Evolutionary conservation across 2,113 vertebrate species (phyloP).

Genomic region (Spheniscus mendiculus): DNA sequence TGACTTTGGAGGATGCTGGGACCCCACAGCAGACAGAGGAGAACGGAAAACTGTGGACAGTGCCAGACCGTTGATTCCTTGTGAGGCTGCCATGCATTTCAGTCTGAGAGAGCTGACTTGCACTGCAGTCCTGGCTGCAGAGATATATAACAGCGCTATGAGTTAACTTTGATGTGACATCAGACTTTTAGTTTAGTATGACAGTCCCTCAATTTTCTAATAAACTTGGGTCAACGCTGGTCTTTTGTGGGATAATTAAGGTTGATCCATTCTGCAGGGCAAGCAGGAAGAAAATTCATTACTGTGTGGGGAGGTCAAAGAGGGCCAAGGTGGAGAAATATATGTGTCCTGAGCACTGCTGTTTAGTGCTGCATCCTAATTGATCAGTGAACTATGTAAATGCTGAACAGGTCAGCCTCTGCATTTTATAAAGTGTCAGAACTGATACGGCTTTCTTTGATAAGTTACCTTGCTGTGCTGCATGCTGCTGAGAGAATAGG

Average conservation of each 20-base stretch:
- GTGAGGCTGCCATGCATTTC: accelerated
- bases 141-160: background rate
- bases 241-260: slow-evolving; percentile 38
- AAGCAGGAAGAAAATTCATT: slow-evolving; percentile 41
- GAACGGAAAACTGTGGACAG: accelerated
- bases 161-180: background rate
- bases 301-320: background rate
- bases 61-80: background rate
- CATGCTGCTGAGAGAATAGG: background rate
- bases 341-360: background rate
- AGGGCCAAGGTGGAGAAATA: slow-evolving; percentile 11
- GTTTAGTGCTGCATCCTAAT: slow-evolving; percentile 43
- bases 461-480: slow-evolving; percentile 36
- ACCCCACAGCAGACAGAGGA: background rate
- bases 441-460: slow-evolving; percentile 20
- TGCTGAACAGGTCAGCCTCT: slow-evolving; percentile 35
- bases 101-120: background rate
- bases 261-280: slow-evolving; percentile 1
- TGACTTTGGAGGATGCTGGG: background rate
- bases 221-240: slow-evolving; percentile 37
- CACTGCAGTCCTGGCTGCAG: background rate
- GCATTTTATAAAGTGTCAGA: slow-evolving; percentile 35
- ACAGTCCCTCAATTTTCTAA: slow-evolving; percentile 48
- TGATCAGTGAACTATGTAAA: slow-evolving; percentile 47
- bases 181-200: background rate